Conservation (phyloP, 2,797 vertebrate species). For the Gymnodraco acuticeps region DNA sequence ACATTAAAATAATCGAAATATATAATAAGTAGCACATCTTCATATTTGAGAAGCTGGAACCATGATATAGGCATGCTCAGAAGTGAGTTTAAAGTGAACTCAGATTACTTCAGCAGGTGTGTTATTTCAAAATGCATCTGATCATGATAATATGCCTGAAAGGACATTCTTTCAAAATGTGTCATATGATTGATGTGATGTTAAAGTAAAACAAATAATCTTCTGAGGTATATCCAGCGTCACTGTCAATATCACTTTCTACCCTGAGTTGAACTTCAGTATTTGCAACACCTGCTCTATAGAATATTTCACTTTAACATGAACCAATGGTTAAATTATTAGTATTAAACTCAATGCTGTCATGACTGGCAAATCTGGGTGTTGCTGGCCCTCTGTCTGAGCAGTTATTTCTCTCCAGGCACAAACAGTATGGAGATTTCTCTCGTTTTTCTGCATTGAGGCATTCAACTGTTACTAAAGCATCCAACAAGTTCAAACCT, state of each 20-base stretch:
- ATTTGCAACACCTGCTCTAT: background rate
- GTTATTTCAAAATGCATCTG: background rate
- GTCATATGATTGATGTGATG: background rate
- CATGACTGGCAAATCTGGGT: slow-evolving; percentile 65
- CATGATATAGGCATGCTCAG: no score
- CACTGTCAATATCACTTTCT: background rate
- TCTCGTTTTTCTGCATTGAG: slow-evolving; percentile 55
- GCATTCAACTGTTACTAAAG: slow-evolving; percentile 48
- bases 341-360: slow-evolving; percentile 27
- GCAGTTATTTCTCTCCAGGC: slow-evolving; percentile 67
- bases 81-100: background rate
- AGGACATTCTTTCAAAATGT: background rate
- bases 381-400: slow-evolving; percentile 46
- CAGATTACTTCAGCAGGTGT: background rate
- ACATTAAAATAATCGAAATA: no score
- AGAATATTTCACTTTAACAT: slow-evolving; percentile 17
- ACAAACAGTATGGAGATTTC: slow-evolving; percentile 46
- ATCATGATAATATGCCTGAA: background rate
- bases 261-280: slow-evolving; percentile 11
- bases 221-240: slow-evolving; percentile 2
- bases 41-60: no score
- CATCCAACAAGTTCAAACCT: slow-evolving; percentile 72
- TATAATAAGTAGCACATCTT: no score
- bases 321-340: slow-evolving; percentile 6
- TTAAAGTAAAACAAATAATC: background rate